These are phyloP conservation scores for Gymnocheta viridis DNA, from an alignment of 2,888 invertebrate genomes.

Conservation along the genomic window DNA sequence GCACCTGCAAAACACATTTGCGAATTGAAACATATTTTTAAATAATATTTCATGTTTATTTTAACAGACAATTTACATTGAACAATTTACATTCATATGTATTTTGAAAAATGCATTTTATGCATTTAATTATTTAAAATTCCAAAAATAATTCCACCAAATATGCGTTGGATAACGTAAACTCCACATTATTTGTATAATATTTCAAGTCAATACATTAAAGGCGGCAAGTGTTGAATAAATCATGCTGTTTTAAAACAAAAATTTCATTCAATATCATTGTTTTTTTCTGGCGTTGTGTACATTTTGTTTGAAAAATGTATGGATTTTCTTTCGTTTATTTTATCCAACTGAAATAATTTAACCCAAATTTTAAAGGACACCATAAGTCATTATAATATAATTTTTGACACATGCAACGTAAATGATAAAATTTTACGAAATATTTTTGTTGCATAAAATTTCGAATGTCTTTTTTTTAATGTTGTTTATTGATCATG, in stretches of 20 bases:
- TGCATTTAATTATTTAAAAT: neutral
- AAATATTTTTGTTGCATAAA: neutral
- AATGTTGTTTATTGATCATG: too few relatives aligned
- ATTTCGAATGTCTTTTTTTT: too few relatives aligned
- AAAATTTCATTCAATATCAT: neutral
- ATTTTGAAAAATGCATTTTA: neutral
- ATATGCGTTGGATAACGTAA: neutral
- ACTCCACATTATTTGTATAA: constrained; percentile 2
- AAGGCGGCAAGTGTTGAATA: constrained; percentile 10
- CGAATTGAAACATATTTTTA: constrained; percentile 7
- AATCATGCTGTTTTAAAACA: neutral
- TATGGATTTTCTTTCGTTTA: neutral
- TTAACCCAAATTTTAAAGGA: constrained; percentile 57
- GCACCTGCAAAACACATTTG: neutral
- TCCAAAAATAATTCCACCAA: neutral
- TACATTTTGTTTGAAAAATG: neutral
- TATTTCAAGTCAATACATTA: constrained; percentile 11
- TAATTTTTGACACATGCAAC: neutral
- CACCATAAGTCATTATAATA: constrained; percentile 18
- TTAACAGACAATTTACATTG: neutral
- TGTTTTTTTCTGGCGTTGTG: neutral
- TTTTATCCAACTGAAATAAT: neutral
- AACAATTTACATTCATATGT: neutral
- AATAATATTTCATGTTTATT: constrained; percentile 18
- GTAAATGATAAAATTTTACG: neutral